phyloP scores from a whole-genome alignment of 2,888 invertebrate species.

The Phoronis australis region DNA sequence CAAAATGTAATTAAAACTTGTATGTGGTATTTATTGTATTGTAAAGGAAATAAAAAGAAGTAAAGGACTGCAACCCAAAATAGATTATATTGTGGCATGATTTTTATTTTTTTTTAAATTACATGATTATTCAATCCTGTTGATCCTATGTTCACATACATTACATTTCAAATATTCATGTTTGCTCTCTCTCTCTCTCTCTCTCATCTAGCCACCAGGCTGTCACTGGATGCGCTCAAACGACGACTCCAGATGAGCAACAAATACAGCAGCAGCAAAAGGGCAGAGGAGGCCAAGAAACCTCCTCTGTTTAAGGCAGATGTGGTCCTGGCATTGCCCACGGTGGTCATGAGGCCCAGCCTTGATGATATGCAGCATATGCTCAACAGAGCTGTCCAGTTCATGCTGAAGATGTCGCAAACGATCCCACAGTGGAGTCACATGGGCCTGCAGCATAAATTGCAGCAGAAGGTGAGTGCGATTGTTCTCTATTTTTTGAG shows the following conservation, averaged over 20 bases:
- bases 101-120: no score
- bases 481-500: no score
- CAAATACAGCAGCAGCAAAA: conserved; percentile 40
- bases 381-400: conserved; percentile 73
- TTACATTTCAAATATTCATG: no score
- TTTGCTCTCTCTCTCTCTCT: not conserved
- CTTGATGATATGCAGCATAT: conserved; percentile 87
- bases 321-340: conserved; percentile 79
- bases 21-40: no score
- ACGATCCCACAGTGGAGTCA: conserved; percentile 90
- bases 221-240: conserved; percentile 51
- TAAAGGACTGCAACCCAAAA: no score
- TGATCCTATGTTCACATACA: no score
- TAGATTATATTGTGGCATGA: no score
- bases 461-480: conserved; percentile 39
- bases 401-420: conserved; percentile 79
- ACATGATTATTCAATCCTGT: no score
- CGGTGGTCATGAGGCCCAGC: conserved; percentile 79
- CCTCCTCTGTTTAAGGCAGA: conserved; percentile 68
- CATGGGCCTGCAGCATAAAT: conserved; percentile 55
- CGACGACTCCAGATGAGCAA: conserved; percentile 47
- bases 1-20: no score
- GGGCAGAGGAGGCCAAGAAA: conserved; percentile 33
- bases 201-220: conserved; percentile 37
- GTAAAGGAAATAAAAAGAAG: no score